Percentiles rank a stretch among this genome's conserved stretches.
phyloP scores from a whole-genome alignment of 1,140 invertebrate species.

The Drosophila sucinea region DNA sequence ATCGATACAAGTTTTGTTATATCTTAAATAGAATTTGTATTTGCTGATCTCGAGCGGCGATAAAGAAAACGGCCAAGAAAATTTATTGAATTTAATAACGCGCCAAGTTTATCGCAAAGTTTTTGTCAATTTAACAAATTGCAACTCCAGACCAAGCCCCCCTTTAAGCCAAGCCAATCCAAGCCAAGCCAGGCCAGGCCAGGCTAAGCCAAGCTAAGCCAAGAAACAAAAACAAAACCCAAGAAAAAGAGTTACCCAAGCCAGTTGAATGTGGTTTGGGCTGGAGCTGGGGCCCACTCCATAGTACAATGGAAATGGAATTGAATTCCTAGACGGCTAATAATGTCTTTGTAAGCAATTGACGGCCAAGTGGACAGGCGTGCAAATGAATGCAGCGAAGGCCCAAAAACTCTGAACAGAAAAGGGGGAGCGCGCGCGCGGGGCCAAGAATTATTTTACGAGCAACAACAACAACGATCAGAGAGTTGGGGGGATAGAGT shows the following conservation, averaged over 20 bases:
- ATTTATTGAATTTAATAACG: constrained; percentile 82
- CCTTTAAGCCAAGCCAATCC: constrained; percentile 31
- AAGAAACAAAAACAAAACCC: constrained; percentile 17
- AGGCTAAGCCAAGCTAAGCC: constrained; percentile 9
- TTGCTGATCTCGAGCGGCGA: constrained; percentile 63
- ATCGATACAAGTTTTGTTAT: constrained; percentile 54
- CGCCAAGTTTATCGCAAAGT: constrained; percentile 78
- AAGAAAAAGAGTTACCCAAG: constrained; percentile 18
- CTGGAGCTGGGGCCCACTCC: constrained; percentile 15
- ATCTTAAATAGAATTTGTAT: constrained; percentile 81
- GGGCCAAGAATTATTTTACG: constrained; percentile 73
- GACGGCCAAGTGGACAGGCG: constrained; percentile 71
- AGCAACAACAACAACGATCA: constrained; percentile 24
- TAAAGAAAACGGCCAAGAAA: constrained; percentile 43
- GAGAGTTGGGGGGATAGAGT: constrained; percentile 7
- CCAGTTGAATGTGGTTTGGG: background rate
- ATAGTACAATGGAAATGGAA: constrained; percentile 74
- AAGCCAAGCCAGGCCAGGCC: background rate
- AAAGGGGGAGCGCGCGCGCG: background rate
- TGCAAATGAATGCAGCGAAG: constrained; percentile 63
- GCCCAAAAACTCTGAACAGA: constrained; percentile 21
- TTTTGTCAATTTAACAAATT: constrained; percentile 82
- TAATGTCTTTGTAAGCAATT: constrained; percentile 81
- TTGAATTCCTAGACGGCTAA: constrained; percentile 79
- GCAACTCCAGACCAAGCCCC: constrained; percentile 36